phyloP scores from a whole-genome alignment of 2,113 vertebrate species.

The Carlito syrichta region DNA sequence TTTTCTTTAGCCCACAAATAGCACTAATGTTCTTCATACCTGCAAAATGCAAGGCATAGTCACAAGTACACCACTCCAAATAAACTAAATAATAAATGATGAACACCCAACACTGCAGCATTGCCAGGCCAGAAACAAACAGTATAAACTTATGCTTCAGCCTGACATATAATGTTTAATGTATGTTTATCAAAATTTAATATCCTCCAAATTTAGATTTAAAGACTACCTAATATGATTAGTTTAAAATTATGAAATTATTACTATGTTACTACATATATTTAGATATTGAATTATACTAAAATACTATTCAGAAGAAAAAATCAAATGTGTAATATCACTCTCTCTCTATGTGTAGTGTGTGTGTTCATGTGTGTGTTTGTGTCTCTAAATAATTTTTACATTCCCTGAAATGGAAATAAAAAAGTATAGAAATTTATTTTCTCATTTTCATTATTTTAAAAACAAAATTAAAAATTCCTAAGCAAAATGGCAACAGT shows the following conservation, averaged over 20 bases:
- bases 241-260: background rate
- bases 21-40: no score
- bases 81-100: no score
- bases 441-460: background rate
- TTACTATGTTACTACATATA: background rate
- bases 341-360: background rate
- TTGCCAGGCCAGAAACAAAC: no score
- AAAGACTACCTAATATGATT: background rate
- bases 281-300: background rate
- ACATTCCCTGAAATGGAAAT: background rate
- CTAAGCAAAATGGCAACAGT: background rate
- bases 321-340: background rate
- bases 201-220: background rate
- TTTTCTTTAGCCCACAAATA: no score
- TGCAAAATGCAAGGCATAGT: no score
- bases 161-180: background rate
- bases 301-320: background rate
- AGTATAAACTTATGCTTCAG: no score
- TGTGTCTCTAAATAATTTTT: background rate
- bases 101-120: no score
- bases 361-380: background rate
- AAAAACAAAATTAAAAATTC: background rate
- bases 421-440: background rate
- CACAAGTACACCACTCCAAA: no score
- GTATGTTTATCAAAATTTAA: background rate